Percentiles rank a stretch among this genome's conserved stretches.
These are phyloP conservation scores for Acipenser ruthenus DNA, from an alignment of 2,797 vertebrate genomes.

Conservation along the genomic window DNA sequence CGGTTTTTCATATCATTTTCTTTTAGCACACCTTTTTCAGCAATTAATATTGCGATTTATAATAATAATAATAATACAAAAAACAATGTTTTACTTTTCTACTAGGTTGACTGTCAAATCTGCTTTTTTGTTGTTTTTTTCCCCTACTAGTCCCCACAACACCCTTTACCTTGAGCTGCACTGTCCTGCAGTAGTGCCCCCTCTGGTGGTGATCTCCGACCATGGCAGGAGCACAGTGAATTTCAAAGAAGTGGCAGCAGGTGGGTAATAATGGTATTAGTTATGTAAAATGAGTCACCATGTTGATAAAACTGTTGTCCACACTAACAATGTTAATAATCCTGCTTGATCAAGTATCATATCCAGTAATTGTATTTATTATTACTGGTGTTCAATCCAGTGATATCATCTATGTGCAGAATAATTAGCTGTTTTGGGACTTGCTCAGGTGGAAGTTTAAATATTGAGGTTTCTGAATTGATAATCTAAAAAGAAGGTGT, in stretches of 20 bases:
- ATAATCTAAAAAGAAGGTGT: too few relatives aligned
- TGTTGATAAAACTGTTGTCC: too few relatives aligned
- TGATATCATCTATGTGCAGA: too few relatives aligned
- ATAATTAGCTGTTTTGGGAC: too few relatives aligned
- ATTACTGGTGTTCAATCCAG: too few relatives aligned
- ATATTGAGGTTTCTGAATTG: too few relatives aligned
- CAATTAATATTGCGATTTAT: neutral
- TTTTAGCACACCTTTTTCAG: neutral
- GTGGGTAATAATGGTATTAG: constrained; percentile 35
- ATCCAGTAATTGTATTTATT: too few relatives aligned
- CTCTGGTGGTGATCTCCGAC: constrained; percentile 60
- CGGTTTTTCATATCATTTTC: neutral
- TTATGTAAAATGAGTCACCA: too few relatives aligned
- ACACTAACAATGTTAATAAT: too few relatives aligned
- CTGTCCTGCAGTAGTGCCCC: constrained; percentile 68
- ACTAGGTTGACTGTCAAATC: neutral
- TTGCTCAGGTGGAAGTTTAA: too few relatives aligned
- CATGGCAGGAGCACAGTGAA: constrained; percentile 44
- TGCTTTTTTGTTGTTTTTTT: constrained; percentile 3
- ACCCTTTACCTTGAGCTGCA: constrained; percentile 75
- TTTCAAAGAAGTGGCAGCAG: constrained; percentile 68
- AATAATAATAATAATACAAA: neutral
- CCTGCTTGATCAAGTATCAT: too few relatives aligned
- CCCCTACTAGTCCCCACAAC: constrained; percentile 59
- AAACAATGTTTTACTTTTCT: neutral